These are phyloP conservation scores for Vanacampus margaritifer DNA, from an alignment of 2,113 vertebrate genomes.

Conservation along the genomic window DNA sequence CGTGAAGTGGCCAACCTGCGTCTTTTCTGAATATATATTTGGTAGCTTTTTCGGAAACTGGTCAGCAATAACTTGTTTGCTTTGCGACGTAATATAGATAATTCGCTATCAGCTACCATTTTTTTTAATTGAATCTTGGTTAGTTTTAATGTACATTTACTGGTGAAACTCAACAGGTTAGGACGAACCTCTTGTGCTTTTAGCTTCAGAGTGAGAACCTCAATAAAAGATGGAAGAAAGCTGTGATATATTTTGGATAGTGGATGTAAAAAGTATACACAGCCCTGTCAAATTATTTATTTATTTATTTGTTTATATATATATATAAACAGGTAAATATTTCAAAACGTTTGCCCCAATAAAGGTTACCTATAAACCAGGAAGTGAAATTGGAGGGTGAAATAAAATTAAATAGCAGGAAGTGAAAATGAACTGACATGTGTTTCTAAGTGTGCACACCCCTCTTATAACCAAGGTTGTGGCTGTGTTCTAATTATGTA, in stretches of 20 bases:
- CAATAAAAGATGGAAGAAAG: constrained; percentile 2
- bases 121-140: neutral
- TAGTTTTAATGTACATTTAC: neutral
- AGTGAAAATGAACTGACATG: neutral
- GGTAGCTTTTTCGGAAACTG: no score
- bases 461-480: neutral
- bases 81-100: neutral
- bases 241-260: constrained; percentile 1
- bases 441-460: neutral
- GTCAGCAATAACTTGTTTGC: neutral
- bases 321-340: no score
- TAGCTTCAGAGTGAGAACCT: neutral
- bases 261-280: neutral
- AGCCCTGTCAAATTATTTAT: neutral
- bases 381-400: no score
- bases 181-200: neutral
- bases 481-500: neutral
- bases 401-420: no score
- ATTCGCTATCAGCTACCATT: neutral
- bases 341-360: no score
- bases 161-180: constrained; percentile 68
- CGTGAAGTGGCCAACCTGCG: constrained; percentile 7
- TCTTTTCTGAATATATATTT: neutral
- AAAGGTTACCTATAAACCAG: no score
- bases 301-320: no score